A percentile compares a stretch with the other conserved stretches of the same genome.
phyloP scores from a whole-genome alignment of 2,113 vertebrate species.

The Cyphotilapia sp. region DNA sequence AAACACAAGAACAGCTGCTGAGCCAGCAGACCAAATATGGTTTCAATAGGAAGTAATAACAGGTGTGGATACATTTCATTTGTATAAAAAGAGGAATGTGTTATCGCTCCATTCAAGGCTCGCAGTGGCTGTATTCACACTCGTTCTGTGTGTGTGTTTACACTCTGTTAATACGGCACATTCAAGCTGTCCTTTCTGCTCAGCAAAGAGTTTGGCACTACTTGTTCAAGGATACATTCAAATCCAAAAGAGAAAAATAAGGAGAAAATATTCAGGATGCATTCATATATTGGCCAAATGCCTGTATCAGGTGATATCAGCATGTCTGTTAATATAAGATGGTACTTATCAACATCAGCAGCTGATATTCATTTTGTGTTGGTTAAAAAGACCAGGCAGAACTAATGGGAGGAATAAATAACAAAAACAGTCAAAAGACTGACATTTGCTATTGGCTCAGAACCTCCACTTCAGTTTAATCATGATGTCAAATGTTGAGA shows the following conservation, averaged over 20 bases:
- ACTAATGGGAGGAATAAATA: not conserved
- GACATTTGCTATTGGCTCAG: not conserved
- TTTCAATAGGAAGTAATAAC: not conserved
- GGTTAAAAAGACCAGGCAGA: not conserved
- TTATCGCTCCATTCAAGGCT: not conserved
- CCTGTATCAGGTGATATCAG: not conserved
- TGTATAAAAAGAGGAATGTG: not conserved
- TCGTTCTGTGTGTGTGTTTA: not conserved
- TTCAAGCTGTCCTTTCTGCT: not conserved
- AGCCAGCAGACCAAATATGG: not conserved
- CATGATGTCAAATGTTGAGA: not conserved
- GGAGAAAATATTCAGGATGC: not conserved
- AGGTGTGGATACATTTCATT: not conserved
- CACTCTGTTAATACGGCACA: slow-evolving; percentile 8
- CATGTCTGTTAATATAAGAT: not conserved
- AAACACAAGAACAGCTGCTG: not conserved
- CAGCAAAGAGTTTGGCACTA: slow-evolving; percentile 55
- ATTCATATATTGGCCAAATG: not conserved
- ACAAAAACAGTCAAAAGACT: not conserved
- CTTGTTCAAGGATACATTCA: not conserved
- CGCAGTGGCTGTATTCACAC: slow-evolving; percentile 3
- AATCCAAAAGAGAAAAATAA: not conserved
- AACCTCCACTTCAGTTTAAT: not conserved
- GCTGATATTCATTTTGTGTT: not conserved
- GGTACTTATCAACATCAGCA: not conserved